A percentile compares a stretch with the other conserved stretches of the same genome.
Evolutionary conservation across 2,888 invertebrate species (phyloP).

Genomic region (Spisula subtruncata): DNA sequence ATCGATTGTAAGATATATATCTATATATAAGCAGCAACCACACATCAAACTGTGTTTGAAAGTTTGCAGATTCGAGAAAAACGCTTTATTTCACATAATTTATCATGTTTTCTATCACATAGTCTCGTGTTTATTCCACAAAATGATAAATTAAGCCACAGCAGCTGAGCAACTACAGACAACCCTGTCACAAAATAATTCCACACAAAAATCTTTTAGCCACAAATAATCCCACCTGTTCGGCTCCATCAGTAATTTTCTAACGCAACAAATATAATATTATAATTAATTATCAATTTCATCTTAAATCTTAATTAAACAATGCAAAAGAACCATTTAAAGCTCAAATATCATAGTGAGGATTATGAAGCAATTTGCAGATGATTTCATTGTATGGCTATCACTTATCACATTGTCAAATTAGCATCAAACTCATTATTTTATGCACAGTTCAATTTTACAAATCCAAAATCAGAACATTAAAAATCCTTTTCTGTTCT

Average conservation of each 20-base stretch:
- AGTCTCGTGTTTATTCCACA: not conserved
- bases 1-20: not conserved
- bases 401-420: too few species aligned
- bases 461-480: too few species aligned
- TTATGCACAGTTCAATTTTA: too few species aligned
- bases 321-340: not conserved
- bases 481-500: too few species aligned
- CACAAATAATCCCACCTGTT: not conserved
- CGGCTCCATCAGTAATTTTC: not conserved
- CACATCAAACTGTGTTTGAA: conserved; percentile 1
- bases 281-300: too few species aligned
- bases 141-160: not conserved
- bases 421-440: too few species aligned
- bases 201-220: not conserved
- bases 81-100: not conserved
- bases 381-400: too few species aligned
- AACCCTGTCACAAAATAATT: not conserved
- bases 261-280: not conserved
- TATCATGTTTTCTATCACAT: not conserved
- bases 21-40: not conserved
- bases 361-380: too few species aligned
- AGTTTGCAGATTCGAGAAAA: not conserved
- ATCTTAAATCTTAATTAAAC: too few species aligned
- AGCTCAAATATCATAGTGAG: not conserved
- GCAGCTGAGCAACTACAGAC: not conserved